Evolutionary conservation across 2,888 invertebrate genomes (phyloP).

Genomic region (Stenotaenia linearis): DNA sequence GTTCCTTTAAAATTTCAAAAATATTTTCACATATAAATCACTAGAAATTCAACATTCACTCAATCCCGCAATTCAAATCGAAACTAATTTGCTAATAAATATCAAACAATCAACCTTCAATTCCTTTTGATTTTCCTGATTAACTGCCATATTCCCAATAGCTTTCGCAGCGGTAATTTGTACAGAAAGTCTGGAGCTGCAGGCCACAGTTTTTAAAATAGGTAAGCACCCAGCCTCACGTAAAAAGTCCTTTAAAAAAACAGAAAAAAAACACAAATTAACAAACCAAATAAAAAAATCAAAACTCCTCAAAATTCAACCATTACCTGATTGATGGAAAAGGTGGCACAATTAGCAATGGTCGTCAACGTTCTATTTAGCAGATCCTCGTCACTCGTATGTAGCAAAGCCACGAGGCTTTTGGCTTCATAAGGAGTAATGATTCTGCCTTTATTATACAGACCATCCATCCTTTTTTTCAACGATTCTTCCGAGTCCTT

Average conservation of each 20-base stretch:
- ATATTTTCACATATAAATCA: too few relatives aligned
- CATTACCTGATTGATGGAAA: conserved; percentile 52
- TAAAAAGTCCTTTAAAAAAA: conserved; percentile 48
- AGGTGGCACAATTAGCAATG: conserved; percentile 53
- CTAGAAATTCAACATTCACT: too few relatives aligned
- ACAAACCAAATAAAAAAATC: background rate
- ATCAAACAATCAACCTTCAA: conserved; percentile 47
- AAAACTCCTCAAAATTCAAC: background rate
- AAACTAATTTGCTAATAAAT: too few relatives aligned
- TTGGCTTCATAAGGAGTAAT: conserved; percentile 50
- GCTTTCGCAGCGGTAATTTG: conserved; percentile 51
- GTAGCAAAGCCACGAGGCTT: conserved; percentile 50
- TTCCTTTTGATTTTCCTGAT: conserved; percentile 52
- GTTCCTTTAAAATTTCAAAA: too few relatives aligned
- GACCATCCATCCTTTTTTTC: conserved; percentile 38
- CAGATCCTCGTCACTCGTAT: conserved; percentile 50
- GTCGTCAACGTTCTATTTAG: conserved; percentile 52
- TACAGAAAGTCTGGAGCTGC: conserved; percentile 46
- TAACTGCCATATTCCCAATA: conserved; percentile 53
- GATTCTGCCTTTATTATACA: conserved; percentile 43
- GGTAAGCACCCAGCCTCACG: conserved; percentile 52
- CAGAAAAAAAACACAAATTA: background rate
- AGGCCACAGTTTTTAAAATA: conserved; percentile 49
- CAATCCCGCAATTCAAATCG: too few relatives aligned
- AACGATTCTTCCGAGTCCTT: conserved; percentile 39